phyloP scores from a whole-genome alignment of 2,113 vertebrate species.

The Microtus pennsylvanicus region DNA sequence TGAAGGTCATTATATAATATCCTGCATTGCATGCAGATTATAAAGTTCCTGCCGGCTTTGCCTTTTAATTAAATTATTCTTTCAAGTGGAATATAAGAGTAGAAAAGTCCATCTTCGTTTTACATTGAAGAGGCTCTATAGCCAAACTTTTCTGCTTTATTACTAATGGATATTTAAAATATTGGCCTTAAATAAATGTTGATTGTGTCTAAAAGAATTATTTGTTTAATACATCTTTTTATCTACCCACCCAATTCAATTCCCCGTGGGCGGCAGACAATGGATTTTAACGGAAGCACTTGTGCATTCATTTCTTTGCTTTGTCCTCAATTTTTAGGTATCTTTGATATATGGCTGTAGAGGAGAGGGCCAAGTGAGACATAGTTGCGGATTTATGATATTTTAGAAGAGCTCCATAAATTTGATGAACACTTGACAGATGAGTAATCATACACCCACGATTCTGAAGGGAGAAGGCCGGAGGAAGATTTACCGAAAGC shows the following conservation, averaged over 20 bases:
- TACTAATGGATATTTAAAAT: constrained; percentile 78
- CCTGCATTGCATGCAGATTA: constrained; percentile 83
- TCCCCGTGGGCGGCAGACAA: neutral
- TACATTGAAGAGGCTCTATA: constrained; percentile 80
- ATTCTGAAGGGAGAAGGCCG: neutral
- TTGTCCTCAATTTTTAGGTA: neutral
- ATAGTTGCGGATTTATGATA: neutral
- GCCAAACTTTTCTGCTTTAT: constrained; percentile 85
- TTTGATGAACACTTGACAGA: neutral
- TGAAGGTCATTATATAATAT: constrained; percentile 87
- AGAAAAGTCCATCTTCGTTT: constrained; percentile 84
- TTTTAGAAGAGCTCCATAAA: neutral
- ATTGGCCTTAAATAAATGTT: constrained; percentile 73
- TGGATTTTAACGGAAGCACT: neutral
- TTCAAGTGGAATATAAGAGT: constrained; percentile 83
- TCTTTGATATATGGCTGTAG: neutral
- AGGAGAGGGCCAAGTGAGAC: neutral
- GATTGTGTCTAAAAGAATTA: constrained; percentile 72
- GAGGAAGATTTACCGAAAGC: neutral
- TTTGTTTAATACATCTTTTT: constrained; percentile 75
- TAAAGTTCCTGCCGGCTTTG: constrained; percentile 86
- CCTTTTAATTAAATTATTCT: constrained; percentile 87
- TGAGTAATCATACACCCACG: neutral
- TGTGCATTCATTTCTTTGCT: neutral
- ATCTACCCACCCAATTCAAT: constrained; percentile 44